Evolutionary conservation across 1,140 invertebrate genomes (phyloP), one percentile per base, ranked within the genome.

Genomic region (Plodia interpunctella): DNA sequence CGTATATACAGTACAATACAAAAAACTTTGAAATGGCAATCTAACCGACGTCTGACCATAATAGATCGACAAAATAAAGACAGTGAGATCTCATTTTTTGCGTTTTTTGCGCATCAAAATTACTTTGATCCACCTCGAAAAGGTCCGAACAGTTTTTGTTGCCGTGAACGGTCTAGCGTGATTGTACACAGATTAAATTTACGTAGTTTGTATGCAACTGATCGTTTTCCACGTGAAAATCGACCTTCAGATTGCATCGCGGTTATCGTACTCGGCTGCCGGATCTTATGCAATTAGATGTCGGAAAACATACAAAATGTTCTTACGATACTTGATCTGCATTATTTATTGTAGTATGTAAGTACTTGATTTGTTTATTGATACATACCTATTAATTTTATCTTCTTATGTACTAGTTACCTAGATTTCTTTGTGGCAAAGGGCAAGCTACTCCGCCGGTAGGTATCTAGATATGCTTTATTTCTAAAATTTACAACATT

Each of bases 111-210:
- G 11, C n/a, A n/a, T n/a, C n/a, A 38, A 38, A 38, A 38, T 5
- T 9, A 28, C n/a, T n/a, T n/a, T n/a, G 28, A 28, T 28, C 11
- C 11, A 10, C 38, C 15, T 44, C 1, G 38, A 44, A n/a, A 44
- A 44, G 32, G 5, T 44, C 38, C 38, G 11, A 38, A 13, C 6
- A 15, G 72, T 62, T 54, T 57, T 62, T 55, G 50, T 30, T 21
- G 49, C 49, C n/a, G 11, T 53, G 38, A 49, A 57, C 55, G 13
- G 38, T 18, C 5, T 21, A 25, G 38, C 38, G 35, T n/a, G n/a
- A n/a, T n/a, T n/a, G n/a, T n/a, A n/a, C n/a, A n/a, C n/a, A n/a
- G n/a, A n/a, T n/a, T n/a, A n/a, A n/a, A n/a, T n/a, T n/a, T n/a
- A n/a, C n/a, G n/a, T n/a, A n/a, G 38, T 49, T 57, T 44, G 44